These are phyloP conservation scores for Enteromius mattozi DNA, from an alignment of 2,797 vertebrate genomes.

Conservation along the genomic window DNA sequence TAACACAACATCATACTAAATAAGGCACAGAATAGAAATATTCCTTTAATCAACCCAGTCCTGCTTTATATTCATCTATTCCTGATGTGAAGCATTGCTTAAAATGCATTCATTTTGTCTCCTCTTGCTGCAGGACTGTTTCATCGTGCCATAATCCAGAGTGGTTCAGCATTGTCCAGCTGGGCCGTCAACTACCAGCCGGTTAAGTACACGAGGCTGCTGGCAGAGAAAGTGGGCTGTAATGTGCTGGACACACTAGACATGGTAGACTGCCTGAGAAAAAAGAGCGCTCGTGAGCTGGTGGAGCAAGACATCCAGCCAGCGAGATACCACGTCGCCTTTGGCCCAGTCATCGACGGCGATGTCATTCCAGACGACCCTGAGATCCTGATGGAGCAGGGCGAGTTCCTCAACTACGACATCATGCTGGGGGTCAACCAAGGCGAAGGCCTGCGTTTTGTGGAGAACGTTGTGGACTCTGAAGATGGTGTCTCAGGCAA, in stretches of 20 bases:
- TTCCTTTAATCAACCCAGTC: neutral
- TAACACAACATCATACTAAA: neutral
- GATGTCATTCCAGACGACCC: conserved; percentile 98
- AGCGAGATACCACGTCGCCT: conserved; percentile 96
- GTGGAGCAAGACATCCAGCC: conserved; percentile 99
- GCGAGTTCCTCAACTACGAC: conserved; percentile 99
- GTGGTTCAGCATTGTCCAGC: conserved; percentile 95
- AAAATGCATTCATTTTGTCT: conserved; percentile 2
- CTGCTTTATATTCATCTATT: neutral
- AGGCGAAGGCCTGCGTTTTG: conserved; percentile 96
- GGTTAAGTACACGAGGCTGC: conserved; percentile 94
- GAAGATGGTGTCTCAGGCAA: conserved; percentile 97
- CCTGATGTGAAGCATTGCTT: neutral
- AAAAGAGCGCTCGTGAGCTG: conserved; percentile 94
- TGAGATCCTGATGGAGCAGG: conserved; percentile 99
- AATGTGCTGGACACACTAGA: conserved; percentile 95
- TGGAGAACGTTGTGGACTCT: conserved; percentile 96
- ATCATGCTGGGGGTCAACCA: conserved; percentile 99
- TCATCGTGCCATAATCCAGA: conserved; percentile 98
- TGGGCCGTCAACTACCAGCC: conserved; percentile 99
- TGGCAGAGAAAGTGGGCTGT: conserved; percentile 97
- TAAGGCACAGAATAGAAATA: neutral
- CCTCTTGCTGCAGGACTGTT: conserved; percentile 86
- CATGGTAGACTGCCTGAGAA: conserved; percentile 97
- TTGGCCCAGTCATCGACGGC: conserved; percentile 96